phyloP scores from a whole-genome alignment of 2,113 vertebrate genomes.

The Rhinolophus sinicus region DNA sequence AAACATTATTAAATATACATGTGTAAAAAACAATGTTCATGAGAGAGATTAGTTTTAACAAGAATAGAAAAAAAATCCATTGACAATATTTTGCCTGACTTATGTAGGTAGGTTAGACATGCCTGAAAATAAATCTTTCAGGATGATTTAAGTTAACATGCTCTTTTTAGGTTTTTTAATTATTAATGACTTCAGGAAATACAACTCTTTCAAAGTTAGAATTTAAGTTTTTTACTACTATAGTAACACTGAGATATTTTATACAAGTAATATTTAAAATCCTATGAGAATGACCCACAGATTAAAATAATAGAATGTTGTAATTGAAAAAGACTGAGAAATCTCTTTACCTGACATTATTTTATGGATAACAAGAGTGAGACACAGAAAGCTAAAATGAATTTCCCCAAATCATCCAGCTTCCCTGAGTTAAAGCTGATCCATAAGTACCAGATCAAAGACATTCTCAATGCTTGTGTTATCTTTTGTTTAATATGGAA shows the following conservation, averaged over 20 bases:
- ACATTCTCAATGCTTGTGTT: background rate
- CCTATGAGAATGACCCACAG: background rate
- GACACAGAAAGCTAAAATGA: background rate
- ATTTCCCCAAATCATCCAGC: background rate
- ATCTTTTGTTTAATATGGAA: background rate
- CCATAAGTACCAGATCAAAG: background rate
- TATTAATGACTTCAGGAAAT: background rate
- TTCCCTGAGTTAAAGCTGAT: background rate
- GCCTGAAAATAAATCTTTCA: background rate
- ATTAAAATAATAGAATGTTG: background rate
- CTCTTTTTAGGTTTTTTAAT: background rate
- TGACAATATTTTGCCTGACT: slow-evolving; percentile 25
- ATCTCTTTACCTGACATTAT: background rate
- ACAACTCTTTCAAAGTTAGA: background rate
- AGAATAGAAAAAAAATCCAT: slow-evolving; percentile 46
- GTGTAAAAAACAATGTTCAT: background rate
- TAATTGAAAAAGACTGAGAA: background rate
- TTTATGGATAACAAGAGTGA: background rate
- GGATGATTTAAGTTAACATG: background rate
- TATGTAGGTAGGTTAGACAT: background rate
- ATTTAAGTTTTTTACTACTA: slow-evolving; percentile 8
- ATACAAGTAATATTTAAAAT: slow-evolving; percentile 20
- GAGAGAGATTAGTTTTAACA: slow-evolving; percentile 15
- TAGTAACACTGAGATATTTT: background rate
- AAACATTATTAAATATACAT: slow-evolving; percentile 7